Percentiles rank a stretch among this genome's conserved stretches.
These are phyloP conservation scores for Brachynemurus nebulosus DNA, from an alignment of 2,888 invertebrate genomes.

Conservation along the genomic window DNA sequence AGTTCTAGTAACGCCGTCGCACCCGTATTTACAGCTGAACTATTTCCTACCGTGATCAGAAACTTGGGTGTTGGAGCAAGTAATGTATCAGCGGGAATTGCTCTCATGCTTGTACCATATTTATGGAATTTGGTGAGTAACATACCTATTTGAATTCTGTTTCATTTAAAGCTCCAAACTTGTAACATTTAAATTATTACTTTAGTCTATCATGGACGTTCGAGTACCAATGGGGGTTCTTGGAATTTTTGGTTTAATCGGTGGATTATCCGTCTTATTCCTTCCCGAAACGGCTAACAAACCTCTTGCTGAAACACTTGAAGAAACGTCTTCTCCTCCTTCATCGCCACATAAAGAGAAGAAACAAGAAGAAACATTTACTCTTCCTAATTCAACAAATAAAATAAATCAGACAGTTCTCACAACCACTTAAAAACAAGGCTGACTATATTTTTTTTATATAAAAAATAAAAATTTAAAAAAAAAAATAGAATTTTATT, in stretches of 20 bases:
- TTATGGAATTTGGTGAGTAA: slow-evolving; percentile 57
- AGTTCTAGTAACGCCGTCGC: slow-evolving; percentile 66
- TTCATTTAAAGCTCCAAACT: neutral
- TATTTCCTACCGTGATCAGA: slow-evolving; percentile 66
- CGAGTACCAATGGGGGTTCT: slow-evolving; percentile 58
- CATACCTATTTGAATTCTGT: no score
- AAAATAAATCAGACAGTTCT: no score
- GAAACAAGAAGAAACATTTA: neutral
- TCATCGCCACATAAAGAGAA: neutral
- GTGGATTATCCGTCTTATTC: slow-evolving; percentile 56
- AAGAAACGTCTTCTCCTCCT: slow-evolving; percentile 18
- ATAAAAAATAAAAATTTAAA: no score
- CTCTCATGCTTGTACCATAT: slow-evolving; percentile 63
- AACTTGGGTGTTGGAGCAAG: slow-evolving; percentile 66
- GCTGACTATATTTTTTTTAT: no score
- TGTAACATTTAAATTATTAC: slow-evolving; percentile 15
- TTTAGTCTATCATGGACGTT: slow-evolving; percentile 48
- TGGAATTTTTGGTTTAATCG: slow-evolving; percentile 52
- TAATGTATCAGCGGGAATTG: slow-evolving; percentile 61
- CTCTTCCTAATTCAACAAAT: neutral
- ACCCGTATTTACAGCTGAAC: slow-evolving; percentile 64
- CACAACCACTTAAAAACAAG: no score
- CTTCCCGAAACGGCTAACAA: slow-evolving; percentile 60
- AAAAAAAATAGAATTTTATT: no score
- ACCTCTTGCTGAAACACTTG: slow-evolving; percentile 31